phyloP scores from a whole-genome alignment of 2,888 invertebrate genomes.

The Acleris emargana region DNA sequence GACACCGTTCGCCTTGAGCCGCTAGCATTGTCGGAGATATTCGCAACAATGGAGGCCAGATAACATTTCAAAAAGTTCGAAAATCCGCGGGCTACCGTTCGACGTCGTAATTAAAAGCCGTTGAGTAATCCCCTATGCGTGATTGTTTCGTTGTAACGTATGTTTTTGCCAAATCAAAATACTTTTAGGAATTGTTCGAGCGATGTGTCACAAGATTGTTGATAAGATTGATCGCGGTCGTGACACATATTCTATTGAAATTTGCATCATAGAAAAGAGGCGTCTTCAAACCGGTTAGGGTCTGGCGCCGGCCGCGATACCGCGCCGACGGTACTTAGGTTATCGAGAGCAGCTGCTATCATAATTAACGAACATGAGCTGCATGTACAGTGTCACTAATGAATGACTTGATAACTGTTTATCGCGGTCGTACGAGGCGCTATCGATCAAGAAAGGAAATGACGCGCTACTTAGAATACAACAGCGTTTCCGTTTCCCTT shows the following conservation, averaged over 20 bases:
- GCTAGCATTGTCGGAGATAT: slow-evolving; percentile 83
- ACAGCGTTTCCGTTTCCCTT: slow-evolving; percentile 74
- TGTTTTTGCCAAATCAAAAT: slow-evolving; percentile 38
- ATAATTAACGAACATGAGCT: slow-evolving; percentile 52
- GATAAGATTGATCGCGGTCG: slow-evolving; percentile 25
- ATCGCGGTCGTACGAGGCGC: slow-evolving; percentile 57
- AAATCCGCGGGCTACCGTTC: slow-evolving; percentile 72
- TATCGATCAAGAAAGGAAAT: slow-evolving; percentile 75
- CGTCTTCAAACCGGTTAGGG: slow-evolving; percentile 30
- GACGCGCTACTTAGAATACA: slow-evolving; percentile 69
- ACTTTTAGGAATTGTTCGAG: slow-evolving; percentile 22
- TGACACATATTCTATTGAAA: slow-evolving; percentile 27
- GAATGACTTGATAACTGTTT: slow-evolving; percentile 68
- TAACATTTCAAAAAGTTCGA: slow-evolving; percentile 83
- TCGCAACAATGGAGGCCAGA: slow-evolving; percentile 84
- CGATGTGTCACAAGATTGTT: slow-evolving; percentile 23
- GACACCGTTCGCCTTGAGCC: slow-evolving; percentile 83
- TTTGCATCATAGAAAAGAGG: slow-evolving; percentile 17
- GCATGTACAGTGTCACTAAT: slow-evolving; percentile 64
- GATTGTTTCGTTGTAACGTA: slow-evolving; percentile 51
- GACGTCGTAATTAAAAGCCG: slow-evolving; percentile 68
- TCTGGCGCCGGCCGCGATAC: slow-evolving; percentile 41
- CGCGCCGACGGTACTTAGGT: slow-evolving; percentile 41
- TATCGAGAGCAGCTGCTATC: slow-evolving; percentile 50
- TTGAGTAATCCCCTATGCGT: slow-evolving; percentile 62